phyloP scores from a whole-genome alignment of 2,888 invertebrate species.

The Pandemis heparana region DNA sequence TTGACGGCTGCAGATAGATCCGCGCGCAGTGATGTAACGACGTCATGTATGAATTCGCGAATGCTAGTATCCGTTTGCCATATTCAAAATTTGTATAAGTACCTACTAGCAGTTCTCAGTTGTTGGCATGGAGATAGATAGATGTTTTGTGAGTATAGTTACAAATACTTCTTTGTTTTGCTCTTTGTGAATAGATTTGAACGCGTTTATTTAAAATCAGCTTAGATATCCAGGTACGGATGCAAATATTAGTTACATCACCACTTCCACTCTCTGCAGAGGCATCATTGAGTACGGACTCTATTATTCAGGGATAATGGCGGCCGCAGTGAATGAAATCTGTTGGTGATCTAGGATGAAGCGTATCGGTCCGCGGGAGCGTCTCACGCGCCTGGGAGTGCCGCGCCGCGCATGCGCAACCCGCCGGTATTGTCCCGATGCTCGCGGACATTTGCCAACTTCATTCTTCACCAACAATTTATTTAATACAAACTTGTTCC shows the following conservation, averaged over 20 bases:
- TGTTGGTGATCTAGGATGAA: neutral
- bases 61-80: neutral
- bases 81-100: neutral
- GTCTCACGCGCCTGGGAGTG: conserved; percentile 48
- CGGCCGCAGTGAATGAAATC: neutral
- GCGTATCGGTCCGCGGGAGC: conserved; percentile 3
- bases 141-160: too few species aligned
- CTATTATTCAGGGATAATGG: neutral
- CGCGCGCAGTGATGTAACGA: neutral
- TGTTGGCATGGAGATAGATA: too few species aligned
- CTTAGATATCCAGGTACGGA: neutral
- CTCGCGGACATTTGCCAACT: conserved; percentile 44
- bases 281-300: neutral
- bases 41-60: neutral
- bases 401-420: conserved; percentile 20
- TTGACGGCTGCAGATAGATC: conserved; percentile 1
- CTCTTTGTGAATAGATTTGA: too few species aligned
- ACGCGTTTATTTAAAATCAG: too few species aligned
- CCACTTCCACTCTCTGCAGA: neutral
- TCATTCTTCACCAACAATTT: conserved; percentile 9
- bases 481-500: conserved; percentile 3
- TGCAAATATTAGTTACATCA: neutral
- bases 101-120: too few species aligned
- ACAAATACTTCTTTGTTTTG: too few species aligned
- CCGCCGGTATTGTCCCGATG: conserved; percentile 49